phyloP scores from a whole-genome alignment of 2,888 invertebrate species.

The Heliconius erato region DNA sequence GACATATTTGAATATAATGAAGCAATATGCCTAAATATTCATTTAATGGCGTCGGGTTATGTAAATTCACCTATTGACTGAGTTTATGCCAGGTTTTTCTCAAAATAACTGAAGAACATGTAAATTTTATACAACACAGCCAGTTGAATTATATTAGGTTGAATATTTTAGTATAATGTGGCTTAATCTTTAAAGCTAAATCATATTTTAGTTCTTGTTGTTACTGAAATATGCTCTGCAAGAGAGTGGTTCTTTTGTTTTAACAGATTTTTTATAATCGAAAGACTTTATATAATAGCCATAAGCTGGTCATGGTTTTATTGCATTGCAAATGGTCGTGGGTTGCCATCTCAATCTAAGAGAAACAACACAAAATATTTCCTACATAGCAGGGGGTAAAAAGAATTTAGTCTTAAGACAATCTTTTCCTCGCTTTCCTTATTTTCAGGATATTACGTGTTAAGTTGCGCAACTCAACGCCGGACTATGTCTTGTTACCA shows the following conservation, averaged over 20 bases:
- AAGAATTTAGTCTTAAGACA: too few relatives aligned
- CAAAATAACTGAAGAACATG: constrained; percentile 37
- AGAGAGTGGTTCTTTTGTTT: background rate
- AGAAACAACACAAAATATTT: background rate
- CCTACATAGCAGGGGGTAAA: too few relatives aligned
- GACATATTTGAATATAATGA: constrained; percentile 53
- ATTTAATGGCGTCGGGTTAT: constrained; percentile 48
- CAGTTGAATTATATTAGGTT: constrained; percentile 32
- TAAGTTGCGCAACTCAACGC: too few relatives aligned
- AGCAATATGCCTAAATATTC: constrained; percentile 52
- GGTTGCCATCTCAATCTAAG: background rate
- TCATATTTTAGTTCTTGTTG: constrained; percentile 15
- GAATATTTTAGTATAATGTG: constrained; percentile 27
- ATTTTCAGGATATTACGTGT: too few relatives aligned
- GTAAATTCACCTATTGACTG: constrained; percentile 38
- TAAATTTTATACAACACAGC: constrained; percentile 35
- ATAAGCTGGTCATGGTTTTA: background rate
- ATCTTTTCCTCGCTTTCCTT: too few relatives aligned
- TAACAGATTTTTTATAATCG: background rate
- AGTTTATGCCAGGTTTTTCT: constrained; percentile 35
- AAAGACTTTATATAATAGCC: background rate
- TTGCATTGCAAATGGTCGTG: background rate
- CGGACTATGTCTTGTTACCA: too few relatives aligned
- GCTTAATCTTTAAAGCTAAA: constrained; percentile 18
- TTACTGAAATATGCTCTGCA: background rate